A percentile compares a stretch with the other conserved stretches of the same genome.
Evolutionary conservation across 2,888 invertebrate species (phyloP).

Genomic region (Meteorus cinctellus): DNA sequence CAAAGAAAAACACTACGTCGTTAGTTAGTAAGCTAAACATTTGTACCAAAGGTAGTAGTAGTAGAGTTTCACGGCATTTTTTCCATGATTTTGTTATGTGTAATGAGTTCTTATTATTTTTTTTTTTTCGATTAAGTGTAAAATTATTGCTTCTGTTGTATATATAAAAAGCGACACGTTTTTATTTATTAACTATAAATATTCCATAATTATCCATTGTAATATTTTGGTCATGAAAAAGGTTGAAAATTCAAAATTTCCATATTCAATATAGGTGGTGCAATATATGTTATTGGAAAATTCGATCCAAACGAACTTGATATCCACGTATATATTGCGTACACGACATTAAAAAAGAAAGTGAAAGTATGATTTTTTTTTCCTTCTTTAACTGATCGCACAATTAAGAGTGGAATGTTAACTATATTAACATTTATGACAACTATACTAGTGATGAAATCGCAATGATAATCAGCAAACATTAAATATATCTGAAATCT

Average conservation of each 20-base stretch:
- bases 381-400: not conserved
- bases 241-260: constrained; percentile 6
- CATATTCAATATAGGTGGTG: not conserved
- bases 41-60: constrained; percentile 69
- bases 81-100: constrained; percentile 13
- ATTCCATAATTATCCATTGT: constrained; percentile 17
- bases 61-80: constrained; percentile 39
- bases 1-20: constrained; percentile 55
- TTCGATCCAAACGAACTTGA: constrained; percentile 2
- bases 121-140: not conserved
- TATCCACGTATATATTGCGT: constrained; percentile 9
- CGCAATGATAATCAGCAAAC: constrained; percentile 4
- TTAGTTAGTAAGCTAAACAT: constrained; percentile 62
- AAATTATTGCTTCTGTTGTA: constrained; percentile 27
- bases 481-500: constrained; percentile 22
- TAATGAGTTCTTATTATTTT: constrained; percentile 17
- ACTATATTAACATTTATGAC: constrained; percentile 5
- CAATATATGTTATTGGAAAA: constrained; percentile 15
- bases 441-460: not conserved
- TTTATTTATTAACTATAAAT: constrained; percentile 28
- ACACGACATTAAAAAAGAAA: not conserved
- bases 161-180: constrained; percentile 20
- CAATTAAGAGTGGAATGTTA: constrained; percentile 8
- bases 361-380: not conserved
- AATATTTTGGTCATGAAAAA: constrained; percentile 23